These are phyloP conservation scores for Muscicapa adusta DNA, from an alignment of 2,113 vertebrate genomes.

Conservation along the genomic window DNA sequence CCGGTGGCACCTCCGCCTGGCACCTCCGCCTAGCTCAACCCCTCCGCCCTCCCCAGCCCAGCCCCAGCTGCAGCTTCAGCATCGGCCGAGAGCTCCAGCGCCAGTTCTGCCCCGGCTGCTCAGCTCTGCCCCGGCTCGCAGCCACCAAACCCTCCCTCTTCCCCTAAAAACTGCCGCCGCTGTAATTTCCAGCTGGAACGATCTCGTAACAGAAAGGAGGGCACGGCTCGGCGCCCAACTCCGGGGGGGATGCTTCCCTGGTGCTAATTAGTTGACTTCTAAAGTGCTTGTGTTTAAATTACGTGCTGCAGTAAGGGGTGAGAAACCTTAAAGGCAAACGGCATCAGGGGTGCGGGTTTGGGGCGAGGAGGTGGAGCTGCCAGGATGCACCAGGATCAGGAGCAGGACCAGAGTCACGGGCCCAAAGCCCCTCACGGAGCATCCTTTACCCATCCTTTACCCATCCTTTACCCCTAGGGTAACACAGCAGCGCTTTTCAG, in stretches of 20 bases:
- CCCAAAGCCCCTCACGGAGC: background rate
- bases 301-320: constrained; percentile 17
- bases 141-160: background rate
- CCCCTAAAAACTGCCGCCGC: constrained; percentile 14
- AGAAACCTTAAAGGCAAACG: constrained; percentile 48
- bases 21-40: background rate
- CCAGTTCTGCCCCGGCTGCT: background rate
- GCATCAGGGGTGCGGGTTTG: accelerated
- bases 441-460: background rate
- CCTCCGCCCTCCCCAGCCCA: background rate
- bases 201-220: constrained; percentile 53
- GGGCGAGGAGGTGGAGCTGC: background rate
- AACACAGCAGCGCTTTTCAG: background rate
- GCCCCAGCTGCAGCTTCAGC: background rate
- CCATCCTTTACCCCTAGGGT: background rate
- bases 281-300: constrained; percentile 66
- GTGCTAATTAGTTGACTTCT: constrained; percentile 68
- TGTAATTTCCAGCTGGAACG: constrained; percentile 23
- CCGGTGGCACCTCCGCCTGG: background rate
- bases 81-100: background rate
- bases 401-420: background rate
- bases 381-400: background rate
- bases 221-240: constrained; percentile 66
- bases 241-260: constrained; percentile 75
- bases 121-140: background rate